A percentile compares a stretch with the other conserved stretches of the same genome.
phyloP scores from a whole-genome alignment of 1,140 invertebrate species.

The Manduca sexta region DNA sequence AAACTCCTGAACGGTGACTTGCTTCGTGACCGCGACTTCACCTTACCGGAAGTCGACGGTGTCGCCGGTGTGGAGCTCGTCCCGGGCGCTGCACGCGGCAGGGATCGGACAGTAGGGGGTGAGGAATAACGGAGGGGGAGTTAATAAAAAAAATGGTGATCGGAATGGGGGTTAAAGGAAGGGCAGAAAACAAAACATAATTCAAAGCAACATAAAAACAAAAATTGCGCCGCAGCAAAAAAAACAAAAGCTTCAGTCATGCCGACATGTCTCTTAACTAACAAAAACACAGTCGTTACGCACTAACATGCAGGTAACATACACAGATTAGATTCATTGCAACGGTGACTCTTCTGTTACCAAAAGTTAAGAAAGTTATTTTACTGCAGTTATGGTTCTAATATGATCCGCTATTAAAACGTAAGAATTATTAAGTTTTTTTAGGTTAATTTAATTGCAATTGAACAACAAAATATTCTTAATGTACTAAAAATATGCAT shows the following conservation, averaged over 20 bases:
- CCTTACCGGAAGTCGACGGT: slow-evolving; percentile 66
- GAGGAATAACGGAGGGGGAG: slow-evolving; percentile 6
- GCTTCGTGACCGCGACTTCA: slow-evolving; percentile 87
- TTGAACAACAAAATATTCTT: too few species aligned
- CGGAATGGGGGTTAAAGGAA: slow-evolving; percentile 8
- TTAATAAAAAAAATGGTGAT: neutral
- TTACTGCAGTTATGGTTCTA: too few species aligned
- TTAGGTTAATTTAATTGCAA: too few species aligned
- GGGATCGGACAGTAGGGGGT: slow-evolving; percentile 15
- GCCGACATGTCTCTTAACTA: slow-evolving; percentile 19
- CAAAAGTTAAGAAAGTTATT: too few species aligned
- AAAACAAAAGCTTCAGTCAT: slow-evolving; percentile 51
- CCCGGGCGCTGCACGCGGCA: slow-evolving; percentile 36
- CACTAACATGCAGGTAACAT: slow-evolving; percentile 26
- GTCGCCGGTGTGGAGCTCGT: slow-evolving; percentile 54
- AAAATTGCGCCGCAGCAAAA: slow-evolving; percentile 47
- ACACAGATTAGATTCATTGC: slow-evolving; percentile 6
- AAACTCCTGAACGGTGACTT: slow-evolving; percentile 94
- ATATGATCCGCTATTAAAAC: too few species aligned
- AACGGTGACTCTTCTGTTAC: too few species aligned
- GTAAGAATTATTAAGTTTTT: too few species aligned
- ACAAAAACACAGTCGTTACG: slow-evolving; percentile 51
- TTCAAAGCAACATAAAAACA: slow-evolving; percentile 69
- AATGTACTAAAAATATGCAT: too few species aligned
- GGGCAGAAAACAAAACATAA: slow-evolving; percentile 48